Conservation (phyloP, 2,797 vertebrate genomes). For the Diglossa cyanea region DNA sequence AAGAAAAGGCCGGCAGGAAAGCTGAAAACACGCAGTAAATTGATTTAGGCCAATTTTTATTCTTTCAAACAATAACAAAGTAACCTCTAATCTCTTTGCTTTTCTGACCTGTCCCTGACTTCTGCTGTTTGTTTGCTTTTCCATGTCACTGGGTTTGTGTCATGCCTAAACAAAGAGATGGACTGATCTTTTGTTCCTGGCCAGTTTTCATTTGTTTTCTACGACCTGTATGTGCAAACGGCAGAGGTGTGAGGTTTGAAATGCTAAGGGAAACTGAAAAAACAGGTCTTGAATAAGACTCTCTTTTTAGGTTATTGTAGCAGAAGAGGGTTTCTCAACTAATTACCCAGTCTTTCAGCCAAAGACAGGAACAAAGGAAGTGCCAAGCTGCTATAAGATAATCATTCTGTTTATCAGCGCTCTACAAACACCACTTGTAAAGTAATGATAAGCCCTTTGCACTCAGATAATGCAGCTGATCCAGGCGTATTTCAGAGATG, state of each 20-base stretch:
- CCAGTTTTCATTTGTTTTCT: background rate
- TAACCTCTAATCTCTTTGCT: background rate
- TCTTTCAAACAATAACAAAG: background rate
- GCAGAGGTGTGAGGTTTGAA: background rate
- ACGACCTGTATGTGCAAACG: background rate
- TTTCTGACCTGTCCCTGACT: conserved; percentile 23
- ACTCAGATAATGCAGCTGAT: background rate
- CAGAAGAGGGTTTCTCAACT: background rate
- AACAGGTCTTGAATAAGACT: background rate
- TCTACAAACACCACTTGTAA: background rate
- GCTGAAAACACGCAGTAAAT: background rate
- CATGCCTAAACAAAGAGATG: background rate
- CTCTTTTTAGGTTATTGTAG: background rate
- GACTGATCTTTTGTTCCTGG: background rate
- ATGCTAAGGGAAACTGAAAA: background rate
- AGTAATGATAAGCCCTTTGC: background rate
- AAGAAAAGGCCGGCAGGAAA: background rate
- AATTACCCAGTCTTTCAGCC: background rate
- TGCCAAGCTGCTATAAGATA: background rate
- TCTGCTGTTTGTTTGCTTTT: conserved; percentile 31
- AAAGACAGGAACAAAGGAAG: background rate
- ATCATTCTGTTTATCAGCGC: conserved; percentile 12
- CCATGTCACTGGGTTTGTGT: background rate
- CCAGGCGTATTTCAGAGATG: background rate
- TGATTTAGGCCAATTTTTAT: background rate